phyloP scores from a whole-genome alignment of 1,140 invertebrate genomes.

The Pseudachorutes palmiensis region DNA sequence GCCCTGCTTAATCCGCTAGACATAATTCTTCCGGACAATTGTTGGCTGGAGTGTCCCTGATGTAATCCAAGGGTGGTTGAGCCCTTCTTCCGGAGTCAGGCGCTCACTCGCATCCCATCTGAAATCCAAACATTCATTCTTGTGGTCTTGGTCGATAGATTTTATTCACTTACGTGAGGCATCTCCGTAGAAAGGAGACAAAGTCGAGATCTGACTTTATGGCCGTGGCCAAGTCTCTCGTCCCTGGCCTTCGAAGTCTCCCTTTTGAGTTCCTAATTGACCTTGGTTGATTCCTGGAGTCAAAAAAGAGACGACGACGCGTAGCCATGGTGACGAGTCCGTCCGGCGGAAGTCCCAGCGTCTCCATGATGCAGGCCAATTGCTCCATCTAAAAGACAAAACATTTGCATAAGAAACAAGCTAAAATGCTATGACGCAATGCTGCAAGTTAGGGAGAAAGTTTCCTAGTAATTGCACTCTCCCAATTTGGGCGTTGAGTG shows the following conservation, averaged over 20 bases:
- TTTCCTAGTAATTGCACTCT: background rate
- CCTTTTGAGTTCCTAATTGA: conserved; percentile 36
- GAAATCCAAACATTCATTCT: conserved; percentile 16
- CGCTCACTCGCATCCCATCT: conserved; percentile 89
- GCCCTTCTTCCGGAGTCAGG: conserved; percentile 79
- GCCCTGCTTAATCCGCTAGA: conserved; percentile 7
- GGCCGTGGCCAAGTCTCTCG: conserved; percentile 25
- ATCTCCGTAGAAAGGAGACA: conserved; percentile 34
- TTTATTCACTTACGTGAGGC: conserved; percentile 33
- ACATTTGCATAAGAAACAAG: background rate
- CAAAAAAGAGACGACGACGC: conserved; percentile 47
- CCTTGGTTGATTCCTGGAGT: conserved; percentile 33
- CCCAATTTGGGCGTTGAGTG: background rate
- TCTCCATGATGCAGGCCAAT: conserved; percentile 94
- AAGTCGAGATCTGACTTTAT: conserved; percentile 36
- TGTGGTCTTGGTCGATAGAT: background rate
- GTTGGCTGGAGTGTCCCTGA: conserved; percentile 38
- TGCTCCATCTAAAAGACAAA: conserved; percentile 63
- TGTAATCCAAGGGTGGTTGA: conserved; percentile 51
- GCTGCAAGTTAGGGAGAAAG: background rate
- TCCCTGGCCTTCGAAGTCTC: conserved; percentile 28
- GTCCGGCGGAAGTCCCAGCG: conserved; percentile 81
- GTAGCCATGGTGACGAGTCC: conserved; percentile 68
- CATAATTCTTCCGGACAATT: conserved; percentile 26
- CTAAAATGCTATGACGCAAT: background rate